Conservation (phyloP, 2,888 invertebrate genomes). For the Rhagium mordax region DNA sequence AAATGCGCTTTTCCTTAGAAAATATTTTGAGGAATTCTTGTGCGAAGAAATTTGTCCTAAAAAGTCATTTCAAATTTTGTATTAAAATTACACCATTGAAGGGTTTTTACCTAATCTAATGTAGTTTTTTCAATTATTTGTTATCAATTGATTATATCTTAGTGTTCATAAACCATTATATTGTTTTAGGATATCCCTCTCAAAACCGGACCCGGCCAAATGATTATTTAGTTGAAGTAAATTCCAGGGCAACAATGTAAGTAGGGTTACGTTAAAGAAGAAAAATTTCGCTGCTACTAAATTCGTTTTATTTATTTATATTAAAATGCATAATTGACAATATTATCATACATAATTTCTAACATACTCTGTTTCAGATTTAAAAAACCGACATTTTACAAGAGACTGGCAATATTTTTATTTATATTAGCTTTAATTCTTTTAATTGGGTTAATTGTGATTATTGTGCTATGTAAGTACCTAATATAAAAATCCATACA, state of each 20-base stretch:
- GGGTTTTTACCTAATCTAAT: too few relatives aligned
- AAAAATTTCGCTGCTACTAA: not conserved
- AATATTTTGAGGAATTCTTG: too few relatives aligned
- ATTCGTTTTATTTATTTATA: not conserved
- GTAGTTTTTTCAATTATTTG: too few relatives aligned
- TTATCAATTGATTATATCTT: too few relatives aligned
- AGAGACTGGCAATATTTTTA: constrained; percentile 71
- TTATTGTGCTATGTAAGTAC: constrained; percentile 59
- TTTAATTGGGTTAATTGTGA: constrained; percentile 53
- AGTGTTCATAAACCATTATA: too few relatives aligned
- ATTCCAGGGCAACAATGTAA: constrained; percentile 57
- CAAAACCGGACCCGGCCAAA: constrained; percentile 59
- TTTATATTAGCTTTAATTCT: constrained; percentile 70
- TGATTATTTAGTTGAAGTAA: constrained; percentile 66
- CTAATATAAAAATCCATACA: constrained; percentile 15
- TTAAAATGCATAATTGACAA: too few relatives aligned
- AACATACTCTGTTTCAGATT: constrained; percentile 72
- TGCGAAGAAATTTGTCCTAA: too few relatives aligned
- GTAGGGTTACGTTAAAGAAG: constrained; percentile 34
- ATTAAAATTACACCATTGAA: too few relatives aligned
- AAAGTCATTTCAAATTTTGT: too few relatives aligned
- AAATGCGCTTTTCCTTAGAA: too few relatives aligned
- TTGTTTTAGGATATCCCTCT: constrained; percentile 59
- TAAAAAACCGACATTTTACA: constrained; percentile 76
- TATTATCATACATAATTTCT: too few relatives aligned